Percentiles rank a stretch among this genome's conserved stretches.
These are phyloP conservation scores for Megaceryle maxima DNA, from an alignment of 2,113 vertebrate genomes.

Conservation along the genomic window DNA sequence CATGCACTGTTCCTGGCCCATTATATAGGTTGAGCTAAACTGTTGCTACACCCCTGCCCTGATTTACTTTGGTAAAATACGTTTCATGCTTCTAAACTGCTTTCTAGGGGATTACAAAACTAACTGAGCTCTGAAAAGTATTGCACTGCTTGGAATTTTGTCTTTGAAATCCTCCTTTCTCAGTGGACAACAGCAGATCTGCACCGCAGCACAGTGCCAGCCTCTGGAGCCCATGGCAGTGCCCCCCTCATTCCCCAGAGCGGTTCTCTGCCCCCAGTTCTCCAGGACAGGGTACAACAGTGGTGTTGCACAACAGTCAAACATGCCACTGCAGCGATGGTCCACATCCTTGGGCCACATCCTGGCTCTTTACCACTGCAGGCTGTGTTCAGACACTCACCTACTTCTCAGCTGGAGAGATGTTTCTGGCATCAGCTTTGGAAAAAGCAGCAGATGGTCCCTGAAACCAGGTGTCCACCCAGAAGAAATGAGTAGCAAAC, in stretches of 20 bases:
- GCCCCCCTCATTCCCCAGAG: background rate
- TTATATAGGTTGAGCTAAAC: background rate
- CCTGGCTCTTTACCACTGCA: background rate
- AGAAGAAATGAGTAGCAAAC: background rate
- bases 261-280: background rate
- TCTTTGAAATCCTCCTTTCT: background rate
- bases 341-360: background rate
- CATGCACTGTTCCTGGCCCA: background rate
- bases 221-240: background rate
- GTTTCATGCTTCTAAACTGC: background rate
- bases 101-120: background rate
- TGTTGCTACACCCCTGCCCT: background rate
- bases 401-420: background rate
- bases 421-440: background rate
- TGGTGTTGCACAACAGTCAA: background rate
- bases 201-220: background rate
- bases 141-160: background rate
- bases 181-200: background rate
- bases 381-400: background rate
- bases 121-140: background rate
- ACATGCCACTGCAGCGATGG: no score
- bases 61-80: background rate
- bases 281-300: background rate
- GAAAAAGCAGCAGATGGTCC: conserved; percentile 1
- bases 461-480: background rate